phyloP scores from a whole-genome alignment of 2,888 invertebrate genomes.

The Coremacera marginata region DNA sequence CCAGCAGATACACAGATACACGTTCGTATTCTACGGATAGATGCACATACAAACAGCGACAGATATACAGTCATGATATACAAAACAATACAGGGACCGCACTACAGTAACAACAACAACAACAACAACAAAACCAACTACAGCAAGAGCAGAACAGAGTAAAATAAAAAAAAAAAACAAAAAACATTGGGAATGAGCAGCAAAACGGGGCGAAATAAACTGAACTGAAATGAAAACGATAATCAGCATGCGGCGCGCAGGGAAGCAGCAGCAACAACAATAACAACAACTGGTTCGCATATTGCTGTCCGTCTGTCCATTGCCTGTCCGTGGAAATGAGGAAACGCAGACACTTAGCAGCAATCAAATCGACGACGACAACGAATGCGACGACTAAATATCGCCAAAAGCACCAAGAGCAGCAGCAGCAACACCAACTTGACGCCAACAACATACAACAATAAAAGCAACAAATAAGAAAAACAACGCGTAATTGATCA shows the following conservation, averaged over 20 bases:
- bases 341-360: constrained; percentile 5
- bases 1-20: constrained; percentile 1
- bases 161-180: background rate
- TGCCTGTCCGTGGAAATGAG: background rate
- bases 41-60: background rate
- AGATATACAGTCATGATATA: constrained; percentile 11
- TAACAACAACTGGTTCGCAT: background rate
- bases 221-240: constrained; percentile 19
- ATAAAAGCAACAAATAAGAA: background rate
- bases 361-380: background rate
- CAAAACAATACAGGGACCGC: background rate
- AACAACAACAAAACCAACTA: background rate
- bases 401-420: constrained; percentile 1
- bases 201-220: constrained; percentile 14
- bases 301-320: constrained; percentile 1
- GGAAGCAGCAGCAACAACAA: constrained; percentile 8
- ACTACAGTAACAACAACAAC: background rate
- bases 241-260: background rate
- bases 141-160: background rate
- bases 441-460: background rate
- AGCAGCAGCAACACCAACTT: background rate
- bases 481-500: background rate
- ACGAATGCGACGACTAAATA: background rate
- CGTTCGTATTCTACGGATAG: background rate
- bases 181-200: constrained; percentile 1